These are phyloP conservation scores for Epinephelus moara DNA, from an alignment of 2,113 vertebrate species.

Conservation along the genomic window DNA sequence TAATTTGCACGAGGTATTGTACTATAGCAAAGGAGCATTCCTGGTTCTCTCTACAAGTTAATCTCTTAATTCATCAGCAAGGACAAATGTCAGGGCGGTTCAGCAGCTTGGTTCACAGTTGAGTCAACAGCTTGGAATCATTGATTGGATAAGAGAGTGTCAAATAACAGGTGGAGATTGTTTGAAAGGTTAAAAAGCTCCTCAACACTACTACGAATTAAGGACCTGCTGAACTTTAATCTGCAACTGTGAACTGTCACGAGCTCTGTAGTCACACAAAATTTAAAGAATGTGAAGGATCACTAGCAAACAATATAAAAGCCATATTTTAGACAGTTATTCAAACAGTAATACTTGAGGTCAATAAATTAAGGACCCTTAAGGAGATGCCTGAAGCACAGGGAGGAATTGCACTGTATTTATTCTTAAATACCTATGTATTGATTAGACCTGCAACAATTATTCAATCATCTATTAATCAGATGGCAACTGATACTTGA, in stretches of 20 bases:
- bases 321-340: background rate
- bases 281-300: background rate
- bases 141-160: conserved; percentile 43
- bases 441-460: background rate
- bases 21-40: background rate
- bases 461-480: background rate
- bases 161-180: conserved; percentile 24
- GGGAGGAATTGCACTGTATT: background rate
- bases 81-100: conserved; percentile 54
- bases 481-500: background rate
- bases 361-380: too few species aligned
- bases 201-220: background rate
- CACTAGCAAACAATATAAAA: too few species aligned
- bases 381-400: background rate
- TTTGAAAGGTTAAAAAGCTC: conserved; percentile 11
- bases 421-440: background rate
- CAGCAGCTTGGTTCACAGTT: conserved; percentile 22
- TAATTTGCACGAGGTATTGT: background rate
- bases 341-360: background rate
- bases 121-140: conserved; percentile 40
- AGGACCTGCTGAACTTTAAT: background rate
- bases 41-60: conserved; percentile 7
- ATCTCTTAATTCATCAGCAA: conserved; percentile 69
- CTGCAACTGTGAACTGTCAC: background rate
- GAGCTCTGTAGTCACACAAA: background rate